Percentiles rank a stretch among this genome's conserved stretches.
These are phyloP conservation scores for Premnoplex brunnescens DNA, from an alignment of 2,797 vertebrate genomes.

Conservation along the genomic window DNA sequence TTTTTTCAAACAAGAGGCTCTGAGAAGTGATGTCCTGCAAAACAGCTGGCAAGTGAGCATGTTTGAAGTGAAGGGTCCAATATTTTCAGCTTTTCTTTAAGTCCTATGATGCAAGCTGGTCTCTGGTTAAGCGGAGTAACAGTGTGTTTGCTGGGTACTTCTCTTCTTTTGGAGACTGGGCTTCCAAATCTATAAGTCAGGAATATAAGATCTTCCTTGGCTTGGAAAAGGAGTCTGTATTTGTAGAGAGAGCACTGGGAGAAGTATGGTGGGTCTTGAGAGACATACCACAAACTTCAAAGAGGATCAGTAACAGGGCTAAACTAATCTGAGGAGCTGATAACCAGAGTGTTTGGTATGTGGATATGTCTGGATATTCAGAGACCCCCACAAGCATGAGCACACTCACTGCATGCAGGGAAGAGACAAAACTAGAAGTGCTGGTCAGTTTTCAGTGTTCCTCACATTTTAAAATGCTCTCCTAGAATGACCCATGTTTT, in stretches of 20 bases:
- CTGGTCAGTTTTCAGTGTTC: not conserved
- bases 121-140: not conserved
- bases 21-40: not conserved
- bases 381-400: not conserved
- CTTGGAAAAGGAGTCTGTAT: not conserved
- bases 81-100: not conserved
- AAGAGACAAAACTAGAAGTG: not conserved
- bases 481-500: not conserved
- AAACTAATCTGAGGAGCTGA: not conserved
- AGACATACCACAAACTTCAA: not conserved
- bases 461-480: not conserved
- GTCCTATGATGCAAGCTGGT: not conserved
- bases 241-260: not conserved
- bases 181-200: not conserved
- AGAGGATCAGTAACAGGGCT: not conserved
- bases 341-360: not conserved
- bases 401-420: not conserved
- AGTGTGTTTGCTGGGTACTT: not conserved
- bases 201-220: not conserved
- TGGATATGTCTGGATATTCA: not conserved
- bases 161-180: not conserved
- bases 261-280: not conserved
- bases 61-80: not conserved
- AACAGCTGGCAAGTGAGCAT: not conserved
- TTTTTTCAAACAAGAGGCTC: not conserved